phyloP scores from a whole-genome alignment of 2,888 invertebrate genomes.

The Phania funesta region DNA sequence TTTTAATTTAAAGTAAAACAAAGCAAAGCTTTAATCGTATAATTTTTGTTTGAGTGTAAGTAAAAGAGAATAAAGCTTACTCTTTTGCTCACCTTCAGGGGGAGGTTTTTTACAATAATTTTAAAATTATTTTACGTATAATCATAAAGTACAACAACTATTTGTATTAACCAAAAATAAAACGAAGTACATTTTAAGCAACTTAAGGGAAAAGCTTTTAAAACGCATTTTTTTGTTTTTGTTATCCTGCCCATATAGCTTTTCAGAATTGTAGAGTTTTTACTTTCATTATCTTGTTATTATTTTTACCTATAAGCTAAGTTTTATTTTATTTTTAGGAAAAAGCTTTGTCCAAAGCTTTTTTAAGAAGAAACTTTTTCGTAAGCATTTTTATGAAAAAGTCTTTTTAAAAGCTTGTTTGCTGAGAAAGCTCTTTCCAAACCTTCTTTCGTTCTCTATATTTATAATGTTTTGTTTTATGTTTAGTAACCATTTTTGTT shows the following conservation, averaged over 20 bases:
- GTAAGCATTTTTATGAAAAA: conserved; percentile 20
- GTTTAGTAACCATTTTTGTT: conserved; percentile 45
- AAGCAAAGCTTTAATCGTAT: conserved; percentile 71
- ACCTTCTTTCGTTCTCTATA: conserved; percentile 42
- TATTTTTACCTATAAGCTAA: conserved; percentile 53
- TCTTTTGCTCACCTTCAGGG: neutral
- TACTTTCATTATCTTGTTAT: conserved; percentile 8
- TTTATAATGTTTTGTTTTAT: conserved; percentile 49
- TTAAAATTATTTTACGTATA: conserved; percentile 67
- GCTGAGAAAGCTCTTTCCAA: conserved; percentile 36
- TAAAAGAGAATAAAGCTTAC: neutral
- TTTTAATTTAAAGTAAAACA: conserved; percentile 66
- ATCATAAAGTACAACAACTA: conserved; percentile 71
- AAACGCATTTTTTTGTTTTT: conserved; percentile 56
- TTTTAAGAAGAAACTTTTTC: conserved; percentile 5
- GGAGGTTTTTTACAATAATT: conserved; percentile 71
- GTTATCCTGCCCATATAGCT: conserved; percentile 80
- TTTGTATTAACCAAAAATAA: conserved; percentile 71
- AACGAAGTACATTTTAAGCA: conserved; percentile 56
- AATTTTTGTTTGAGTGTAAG: conserved; percentile 54
- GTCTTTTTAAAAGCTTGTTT: conserved; percentile 37
- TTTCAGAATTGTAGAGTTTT: conserved; percentile 69
- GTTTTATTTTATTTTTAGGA: conserved; percentile 9
- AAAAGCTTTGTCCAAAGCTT: conserved; percentile 5
- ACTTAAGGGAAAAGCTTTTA: conserved; percentile 61